phyloP scores from a whole-genome alignment of 2,888 invertebrate species.

The Protodeltote pygarga region DNA sequence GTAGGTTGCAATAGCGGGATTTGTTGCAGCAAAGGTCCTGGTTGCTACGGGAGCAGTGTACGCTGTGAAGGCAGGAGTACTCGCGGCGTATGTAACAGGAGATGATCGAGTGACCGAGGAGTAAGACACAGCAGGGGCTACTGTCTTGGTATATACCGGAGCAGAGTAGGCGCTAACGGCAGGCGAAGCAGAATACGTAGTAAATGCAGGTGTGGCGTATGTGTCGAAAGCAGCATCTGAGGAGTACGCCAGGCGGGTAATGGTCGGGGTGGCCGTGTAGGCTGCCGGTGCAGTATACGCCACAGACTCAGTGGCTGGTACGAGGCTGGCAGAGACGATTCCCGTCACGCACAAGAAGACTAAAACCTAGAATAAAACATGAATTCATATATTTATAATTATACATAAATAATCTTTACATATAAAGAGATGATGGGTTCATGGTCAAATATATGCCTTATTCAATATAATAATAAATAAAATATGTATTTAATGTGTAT shows the following conservation, averaged over 20 bases:
- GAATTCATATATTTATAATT: neutral
- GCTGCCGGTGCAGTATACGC: conserved; percentile 72
- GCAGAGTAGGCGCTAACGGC: conserved; percentile 65
- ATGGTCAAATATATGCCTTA: no score
- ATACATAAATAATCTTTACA: neutral
- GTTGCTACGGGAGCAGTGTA: conserved; percentile 71
- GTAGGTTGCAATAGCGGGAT: conserved; percentile 61
- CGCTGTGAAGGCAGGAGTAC: conserved; percentile 52
- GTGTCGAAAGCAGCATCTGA: conserved; percentile 56
- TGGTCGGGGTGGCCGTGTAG: conserved; percentile 54
- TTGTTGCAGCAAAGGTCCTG: conserved; percentile 55
- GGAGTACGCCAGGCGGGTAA: conserved; percentile 52
- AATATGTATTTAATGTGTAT: no score
- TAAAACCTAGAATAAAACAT: conserved; percentile 71
- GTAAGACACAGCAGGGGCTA: conserved; percentile 64
- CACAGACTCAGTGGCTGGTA: conserved; percentile 69
- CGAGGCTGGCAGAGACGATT: conserved; percentile 88
- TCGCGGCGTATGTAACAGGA: conserved; percentile 75
- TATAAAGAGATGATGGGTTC: no score
- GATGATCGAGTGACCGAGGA: conserved; percentile 65
- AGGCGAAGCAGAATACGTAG: conserved; percentile 73
- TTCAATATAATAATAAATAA: no score
- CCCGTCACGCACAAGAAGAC: conserved; percentile 87
- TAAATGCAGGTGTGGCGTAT: conserved; percentile 54
- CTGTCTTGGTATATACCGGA: conserved; percentile 68